Base-by-base conservation (phyloP, 1,140 invertebrate genomes). In the Papilio polytes region DNA sequence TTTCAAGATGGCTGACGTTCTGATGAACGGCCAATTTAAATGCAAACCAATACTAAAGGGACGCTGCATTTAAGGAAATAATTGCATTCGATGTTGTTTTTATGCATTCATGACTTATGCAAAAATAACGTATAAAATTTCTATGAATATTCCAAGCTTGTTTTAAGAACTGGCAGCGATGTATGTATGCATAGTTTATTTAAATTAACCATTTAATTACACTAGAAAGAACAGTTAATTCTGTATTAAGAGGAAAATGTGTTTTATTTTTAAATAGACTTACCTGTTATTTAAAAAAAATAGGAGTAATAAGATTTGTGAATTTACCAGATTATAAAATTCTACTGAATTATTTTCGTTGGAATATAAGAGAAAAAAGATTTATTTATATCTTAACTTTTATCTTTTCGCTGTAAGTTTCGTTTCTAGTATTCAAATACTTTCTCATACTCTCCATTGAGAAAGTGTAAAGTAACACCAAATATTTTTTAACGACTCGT, bases 11-110 rank as follows among this genome's bases (percentile, higher is more conserved):
- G 83, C 81, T 8, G 79, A 53, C 82, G 74, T 80, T 86, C 74
- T 48, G 77, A 20, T 18, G 31, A 53, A 83, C 81, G 26, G 77
- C 80, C 83, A 88, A 88, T 88, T 88, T 87, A 88, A 85, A 88
- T 87, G 85, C 83, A 84, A 88, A 85, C n/a, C n/a, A 84, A 31
- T 20, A 48, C 13, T 6, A 83, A 74, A 84, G 80, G 79, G 83
- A 74, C 77, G 53, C 81, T 26, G 70, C 77, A 44, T 85, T 85
- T 85, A 85, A 84, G 81, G 81, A 53, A 87, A 78, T 78, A 78
- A 63, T 78, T 78, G 77, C 77, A 78, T 78, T 78, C 3, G 41
- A 63, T 12, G 31, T 66, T 18, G 31, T 79, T 83, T 86, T 86
- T 81, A 82, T 85, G 78, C 74, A 36, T 36, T 36, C 36, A 83